These are phyloP conservation scores for Palloptera scutellata DNA, from an alignment of 2,888 invertebrate genomes.

Conservation along the genomic window DNA sequence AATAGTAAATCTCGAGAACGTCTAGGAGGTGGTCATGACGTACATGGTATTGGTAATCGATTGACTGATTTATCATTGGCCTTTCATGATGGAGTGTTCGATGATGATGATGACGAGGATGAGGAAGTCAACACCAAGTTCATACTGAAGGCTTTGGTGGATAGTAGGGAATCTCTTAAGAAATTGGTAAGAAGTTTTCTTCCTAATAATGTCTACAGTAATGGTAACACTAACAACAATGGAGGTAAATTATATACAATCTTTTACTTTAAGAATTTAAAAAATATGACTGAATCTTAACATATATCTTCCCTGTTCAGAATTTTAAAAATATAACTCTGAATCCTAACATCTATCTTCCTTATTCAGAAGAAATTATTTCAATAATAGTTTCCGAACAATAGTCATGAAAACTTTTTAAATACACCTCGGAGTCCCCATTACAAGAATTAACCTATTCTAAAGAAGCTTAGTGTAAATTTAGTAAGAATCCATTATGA, in stretches of 20 bases:
- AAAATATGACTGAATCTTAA: no score
- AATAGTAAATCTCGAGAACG: background rate
- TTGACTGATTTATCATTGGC: background rate
- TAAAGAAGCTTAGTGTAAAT: no score
- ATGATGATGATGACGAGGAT: constrained; percentile 17
- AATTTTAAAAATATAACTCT: no score
- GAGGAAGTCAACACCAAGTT: constrained; percentile 32
- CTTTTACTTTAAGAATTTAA: no score
- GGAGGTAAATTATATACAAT: background rate
- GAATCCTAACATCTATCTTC: no score
- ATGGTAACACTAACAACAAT: background rate
- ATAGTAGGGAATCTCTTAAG: constrained; percentile 30
- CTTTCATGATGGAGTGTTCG: background rate
- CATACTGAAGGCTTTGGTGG: constrained; percentile 26
- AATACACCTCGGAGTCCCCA: no score
- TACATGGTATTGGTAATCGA: background rate
- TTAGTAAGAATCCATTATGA: no score
- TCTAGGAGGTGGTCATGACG: background rate
- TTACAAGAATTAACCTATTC: no score
- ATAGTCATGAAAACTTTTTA: no score
- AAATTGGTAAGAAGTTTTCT: constrained; percentile 18
- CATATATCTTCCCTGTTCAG: no score
- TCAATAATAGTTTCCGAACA: no score
- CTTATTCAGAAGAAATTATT: no score
- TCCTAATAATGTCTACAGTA: background rate